Evolutionary conservation across 1,140 invertebrate genomes (phyloP), one percentile per base, ranked within the genome.

Genomic region (Heterodera schachtii): DNA sequence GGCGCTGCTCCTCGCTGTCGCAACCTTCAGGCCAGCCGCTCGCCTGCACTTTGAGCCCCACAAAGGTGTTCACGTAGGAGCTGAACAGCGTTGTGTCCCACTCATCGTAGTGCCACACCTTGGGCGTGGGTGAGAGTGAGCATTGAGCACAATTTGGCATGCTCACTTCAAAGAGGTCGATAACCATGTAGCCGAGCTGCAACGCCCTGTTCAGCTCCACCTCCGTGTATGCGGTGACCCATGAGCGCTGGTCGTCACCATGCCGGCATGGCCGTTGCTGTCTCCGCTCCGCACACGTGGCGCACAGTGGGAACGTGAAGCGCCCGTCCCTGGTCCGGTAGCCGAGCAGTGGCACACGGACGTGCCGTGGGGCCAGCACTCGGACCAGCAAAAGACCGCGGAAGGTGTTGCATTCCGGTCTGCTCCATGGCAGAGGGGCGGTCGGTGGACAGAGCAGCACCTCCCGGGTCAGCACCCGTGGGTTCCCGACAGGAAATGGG

Each of bases 191-290:
- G 44, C 19, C 49, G 19, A 31, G 49, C 21, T 19, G 49, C 21
- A 81, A 19, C 3, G 79, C 79, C 21, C 43, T n/a, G 70, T 81
- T 81, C 2, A 81, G 41, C 81, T 60, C 81, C 16, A 80, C 49
- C 43, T 81, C 79, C 0, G 79, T 81, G 31, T 81, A 81, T 9
- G 46, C 73, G 9, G 21, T 41, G n/a, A 74, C 7, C 73, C 73
- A 74, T 2, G 73, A 74, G 2, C 73, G 16, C 31, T 74, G 3
- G 46, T 43, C n/a, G 16, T 31, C 71, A 6, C 71, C 21, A 6
- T 73, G 71, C 3, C 44, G 44, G 8, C 71, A 73, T 1, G 71
- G 21, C 1, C 21, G 71, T 31, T 73, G 71, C 31, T 73, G 71
- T n/a, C 21, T 16, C 7, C 49, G 4, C 16, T 73, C 71, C 0